Percentiles rank a stretch among this genome's conserved stretches.
Evolutionary conservation across 1,140 invertebrate genomes (phyloP).

Genomic region (Drosophila bifasciata): DNA sequence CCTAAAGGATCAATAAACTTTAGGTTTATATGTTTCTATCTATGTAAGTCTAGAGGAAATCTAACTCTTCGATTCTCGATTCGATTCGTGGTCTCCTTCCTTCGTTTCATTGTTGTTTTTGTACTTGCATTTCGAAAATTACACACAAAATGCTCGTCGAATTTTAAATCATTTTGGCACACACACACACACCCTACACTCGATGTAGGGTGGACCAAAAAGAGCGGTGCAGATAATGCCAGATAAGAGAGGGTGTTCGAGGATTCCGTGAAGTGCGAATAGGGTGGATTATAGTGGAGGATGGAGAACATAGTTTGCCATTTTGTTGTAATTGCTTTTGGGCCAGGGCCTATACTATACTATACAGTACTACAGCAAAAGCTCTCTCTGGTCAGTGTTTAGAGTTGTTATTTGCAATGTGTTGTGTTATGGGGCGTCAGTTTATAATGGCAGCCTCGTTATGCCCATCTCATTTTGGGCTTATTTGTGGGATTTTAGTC

Average conservation of each 20-base stretch:
- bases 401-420: slow-evolving; percentile 22
- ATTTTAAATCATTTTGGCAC: slow-evolving; percentile 64
- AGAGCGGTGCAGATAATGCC: too few species aligned
- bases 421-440: slow-evolving; percentile 20
- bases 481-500: slow-evolving; percentile 6
- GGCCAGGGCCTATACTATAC: slow-evolving; percentile 29
- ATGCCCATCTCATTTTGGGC: slow-evolving; percentile 26
- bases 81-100: too few species aligned
- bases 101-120: slow-evolving; percentile 14
- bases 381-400: slow-evolving; percentile 5
- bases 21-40: too few species aligned
- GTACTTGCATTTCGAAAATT: slow-evolving; percentile 59
- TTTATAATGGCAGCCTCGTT: slow-evolving; percentile 32
- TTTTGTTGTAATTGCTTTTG: slow-evolving; percentile 69
- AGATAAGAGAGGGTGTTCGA: too few species aligned
- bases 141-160: slow-evolving; percentile 52
- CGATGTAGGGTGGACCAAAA: too few species aligned
- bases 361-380: too few species aligned
- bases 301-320: slow-evolving; percentile 50
- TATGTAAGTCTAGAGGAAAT: too few species aligned
- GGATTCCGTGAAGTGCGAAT: not conserved
- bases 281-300: not conserved
- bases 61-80: too few species aligned
- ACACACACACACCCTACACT: not conserved
- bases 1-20: too few species aligned